Base-by-base conservation (phyloP, 2,888 invertebrate species). In the Cantharis nigra region DNA sequence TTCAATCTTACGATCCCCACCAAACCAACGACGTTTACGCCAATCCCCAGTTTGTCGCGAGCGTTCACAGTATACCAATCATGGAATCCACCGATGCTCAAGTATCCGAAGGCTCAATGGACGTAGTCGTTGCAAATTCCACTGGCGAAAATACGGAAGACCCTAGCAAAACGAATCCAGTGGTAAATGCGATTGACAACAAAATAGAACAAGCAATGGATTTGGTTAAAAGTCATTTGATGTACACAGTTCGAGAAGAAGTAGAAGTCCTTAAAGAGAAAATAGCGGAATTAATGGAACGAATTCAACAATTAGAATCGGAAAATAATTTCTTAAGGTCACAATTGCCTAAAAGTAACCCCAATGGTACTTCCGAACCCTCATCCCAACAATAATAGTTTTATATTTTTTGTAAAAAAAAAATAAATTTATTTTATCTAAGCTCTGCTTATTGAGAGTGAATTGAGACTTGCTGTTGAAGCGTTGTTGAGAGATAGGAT, bases 151-250 rank as follows among this genome's bases (percentile, higher is more conserved):
- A 82, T 77, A 72, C 84, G 5, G 86, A 87, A 49, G 86, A 87
- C 78, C 84, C 85, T 3, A 83, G 84, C 9, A 87, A 86, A 79
- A 86, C 86, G 9, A 88, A 88, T 81, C 88, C 88, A 1, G 87
- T 88, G 78, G 91, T 91, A 71, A 92, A 91, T 83, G 94, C 94
- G 71, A 94, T 94, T 83, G 94, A 94, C 89, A 94, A 94, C 89
- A 94, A 94, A 89, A 94, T 94, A 83, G 94, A 94, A 86, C 94
- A 94, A 88, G 94, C 94, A 65, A 94, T 94, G 94, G 92, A 94
- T 88, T 89, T 95, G 86, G 94, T 94, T 63, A 94, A 94, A 87
- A 93, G 93, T 85, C 94, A 94, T 88, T 88, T 95, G 85, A 94
- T 94, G 93, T 94, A 93, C 85, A 94, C 94, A 5, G 94, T 95